Evolutionary conservation across 2,888 invertebrate species (phyloP), one percentile per base, ranked within the genome.

Genomic region (Cordylochernes scorpioides): DNA sequence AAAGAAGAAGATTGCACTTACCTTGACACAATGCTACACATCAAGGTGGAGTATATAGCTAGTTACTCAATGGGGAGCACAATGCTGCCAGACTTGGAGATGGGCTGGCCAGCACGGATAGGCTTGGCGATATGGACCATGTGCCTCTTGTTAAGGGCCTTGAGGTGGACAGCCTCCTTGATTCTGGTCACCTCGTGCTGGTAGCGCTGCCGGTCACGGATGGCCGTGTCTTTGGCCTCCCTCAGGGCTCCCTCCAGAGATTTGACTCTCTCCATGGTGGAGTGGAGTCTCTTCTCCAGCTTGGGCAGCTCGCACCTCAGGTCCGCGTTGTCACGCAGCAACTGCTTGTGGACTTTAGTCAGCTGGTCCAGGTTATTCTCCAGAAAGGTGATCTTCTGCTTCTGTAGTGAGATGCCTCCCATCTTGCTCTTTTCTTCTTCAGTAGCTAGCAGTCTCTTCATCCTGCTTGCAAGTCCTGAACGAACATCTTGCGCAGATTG

Each of bases 361-460:
- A 97, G 61, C 57, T 99, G 94, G 55, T 97, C 97, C 49, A 97
- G 63, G 57, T 97, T 97, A 60, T 91, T 99, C 60, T 97, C 97
- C 49, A 97, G 63, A 70, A 97, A 97, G 46, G 80, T 82, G 54
- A 97, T 97, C 65, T 99, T 94, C 58, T 99, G 97, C 56, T 86
- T 88, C 59, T 99, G 97, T 15, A 91, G 94, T 42, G 88, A 64
- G 12, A 80, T 84, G 14, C 88, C 88, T 36, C 86, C 80, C 27
- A 39, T 34, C n/a, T n/a, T n/a, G n/a, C n/a, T n/a, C n/a, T n/a
- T n/a, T n/a, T n/a, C n/a, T n/a, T n/a, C n/a, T n/a, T n/a, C n/a
- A 47, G 29, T 24, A 48, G 82, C 49, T 84, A 84, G 44, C 68
- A 71, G 39, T 82, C 82, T 46, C 84, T 84, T 13, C 50, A 47